Percentiles rank a stretch among this genome's conserved stretches.
These are phyloP conservation scores for Leucophenga varia DNA, from an alignment of 1,140 invertebrate genomes.

Conservation along the genomic window DNA sequence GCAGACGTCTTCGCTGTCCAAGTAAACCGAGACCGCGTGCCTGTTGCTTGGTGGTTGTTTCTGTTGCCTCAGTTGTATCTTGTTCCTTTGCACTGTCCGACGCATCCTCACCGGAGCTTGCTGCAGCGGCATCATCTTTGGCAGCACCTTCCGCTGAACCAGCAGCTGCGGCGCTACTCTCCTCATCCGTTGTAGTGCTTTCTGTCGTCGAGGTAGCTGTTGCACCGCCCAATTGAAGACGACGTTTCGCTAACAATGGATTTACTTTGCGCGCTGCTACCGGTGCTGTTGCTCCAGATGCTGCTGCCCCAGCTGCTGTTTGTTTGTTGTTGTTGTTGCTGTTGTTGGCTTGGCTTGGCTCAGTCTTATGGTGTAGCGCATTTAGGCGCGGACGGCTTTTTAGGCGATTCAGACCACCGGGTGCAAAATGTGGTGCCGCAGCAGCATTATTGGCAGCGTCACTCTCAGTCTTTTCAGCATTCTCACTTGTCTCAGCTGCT, in stretches of 20 bases:
- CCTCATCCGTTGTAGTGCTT: no score
- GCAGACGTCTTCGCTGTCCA: slow-evolving; percentile 63
- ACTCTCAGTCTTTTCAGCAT: slow-evolving; percentile 34
- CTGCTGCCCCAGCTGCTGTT: slow-evolving; percentile 24
- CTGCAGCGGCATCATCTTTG: slow-evolving; percentile 28
- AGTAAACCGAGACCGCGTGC: slow-evolving; percentile 63
- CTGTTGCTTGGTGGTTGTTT: slow-evolving; percentile 57
- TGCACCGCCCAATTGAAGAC: slow-evolving; percentile 37
- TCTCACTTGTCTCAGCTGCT: slow-evolving; percentile 17
- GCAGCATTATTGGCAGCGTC: slow-evolving; percentile 23
- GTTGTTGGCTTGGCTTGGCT: slow-evolving; percentile 34
- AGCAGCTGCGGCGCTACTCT: slow-evolving; percentile 35
- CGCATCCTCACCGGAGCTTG: slow-evolving; percentile 20
- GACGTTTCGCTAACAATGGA: slow-evolving; percentile 49
- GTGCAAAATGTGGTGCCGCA: slow-evolving; percentile 21
- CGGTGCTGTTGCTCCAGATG: background rate
- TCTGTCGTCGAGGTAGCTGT: slow-evolving; percentile 41
- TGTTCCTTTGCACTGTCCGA: slow-evolving; percentile 34
- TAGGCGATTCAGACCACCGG: slow-evolving; percentile 47
- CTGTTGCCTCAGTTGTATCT: slow-evolving; percentile 57
- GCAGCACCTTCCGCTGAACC: slow-evolving; percentile 22
- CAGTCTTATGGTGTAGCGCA: slow-evolving; percentile 46
- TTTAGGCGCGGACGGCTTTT: slow-evolving; percentile 50
- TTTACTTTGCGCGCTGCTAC: slow-evolving; percentile 48
- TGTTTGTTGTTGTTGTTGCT: no score